phyloP scores from a whole-genome alignment of 2,113 vertebrate species.

The Scalopus aquaticus region DNA sequence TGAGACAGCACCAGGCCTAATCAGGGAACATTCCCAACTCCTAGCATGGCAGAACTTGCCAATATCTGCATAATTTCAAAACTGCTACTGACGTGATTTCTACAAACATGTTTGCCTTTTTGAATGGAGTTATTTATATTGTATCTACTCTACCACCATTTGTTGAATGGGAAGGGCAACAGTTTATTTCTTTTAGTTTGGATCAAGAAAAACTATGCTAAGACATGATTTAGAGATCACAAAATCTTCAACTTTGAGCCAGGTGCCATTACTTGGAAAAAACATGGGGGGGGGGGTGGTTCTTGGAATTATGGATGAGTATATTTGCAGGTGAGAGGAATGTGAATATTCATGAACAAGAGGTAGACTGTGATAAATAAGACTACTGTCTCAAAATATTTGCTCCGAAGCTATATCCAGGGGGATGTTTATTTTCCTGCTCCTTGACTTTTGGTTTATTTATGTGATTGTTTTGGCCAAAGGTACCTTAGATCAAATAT shows the following conservation, averaged over 20 bases:
- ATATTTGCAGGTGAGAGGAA: not conserved
- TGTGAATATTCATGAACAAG: slow-evolving; percentile 36
- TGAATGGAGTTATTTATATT: not conserved
- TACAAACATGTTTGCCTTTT: not conserved
- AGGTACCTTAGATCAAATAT: not conserved
- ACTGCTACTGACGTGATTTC: not conserved
- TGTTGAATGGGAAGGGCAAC: not conserved
- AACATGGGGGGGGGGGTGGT: not conserved
- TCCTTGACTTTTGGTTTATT: not conserved
- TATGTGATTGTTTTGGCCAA: not conserved
- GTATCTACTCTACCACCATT: not conserved
- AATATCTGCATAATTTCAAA: slow-evolving; percentile 36
- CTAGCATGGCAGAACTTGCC: not conserved
- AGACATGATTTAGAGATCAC: not conserved
- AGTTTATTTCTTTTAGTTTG: not conserved
- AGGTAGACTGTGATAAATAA: not conserved
- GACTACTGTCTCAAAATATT: slow-evolving; percentile 1
- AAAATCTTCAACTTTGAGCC: not conserved
- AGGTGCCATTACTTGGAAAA: slow-evolving; percentile 11
- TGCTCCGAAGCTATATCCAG: not conserved
- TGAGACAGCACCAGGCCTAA: not conserved
- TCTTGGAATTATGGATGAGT: not conserved
- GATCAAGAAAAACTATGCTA: slow-evolving; percentile 10
- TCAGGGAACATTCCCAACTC: not conserved
- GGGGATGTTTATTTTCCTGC: not conserved